Evolutionary conservation across 2,888 invertebrate species (phyloP), one percentile per base, ranked within the genome.

Genomic region (Cosmopolites sordidus): DNA sequence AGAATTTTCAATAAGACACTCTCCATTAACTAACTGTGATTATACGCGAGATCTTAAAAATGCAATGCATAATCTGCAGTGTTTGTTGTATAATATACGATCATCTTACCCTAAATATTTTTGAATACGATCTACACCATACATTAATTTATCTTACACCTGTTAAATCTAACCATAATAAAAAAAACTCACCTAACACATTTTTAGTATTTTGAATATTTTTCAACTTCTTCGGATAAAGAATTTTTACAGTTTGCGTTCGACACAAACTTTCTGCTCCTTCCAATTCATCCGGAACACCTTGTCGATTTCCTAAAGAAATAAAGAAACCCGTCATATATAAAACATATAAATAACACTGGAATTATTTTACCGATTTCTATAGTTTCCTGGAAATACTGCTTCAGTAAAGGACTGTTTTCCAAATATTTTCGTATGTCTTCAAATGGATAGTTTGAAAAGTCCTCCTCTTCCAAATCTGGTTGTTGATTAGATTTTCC

Each of bases 211-310:
- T 43, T 11, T 53, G 44, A 16, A 53, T 30, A 47, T 56, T 56
- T 37, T 39, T 29, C 27, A 56, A 22, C 33, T 15, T 43, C 40
- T 56, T 39, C 1, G 56, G 56, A 46, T 46, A 45, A 1, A 50
- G 33, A 2, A 39, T 12, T 16, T 30, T 52, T n/a, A 17, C n/a
- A 1, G 37, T 42, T 22, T 41, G 18, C 8, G 17, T 50, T 38
- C 30, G 44, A n/a, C 56, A 56, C 1, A 56, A 38, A 12, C 40
- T 48, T 48, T 53, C 53, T 2, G 40, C 30, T 4, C 37, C 43
- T 16, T 48, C 48, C 3, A 37, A 12, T 16, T 16, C 43, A 30
- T 38, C 43, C 0, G 39, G 15, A 2, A 17, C n/a, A 2, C 29
- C 38, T n/a, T 22, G 5, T 43, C 52, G 27, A 16, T 44, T 52